Base-by-base conservation (phyloP, 2,113 vertebrate species). In the Chaetorhynchus papuensis region DNA sequence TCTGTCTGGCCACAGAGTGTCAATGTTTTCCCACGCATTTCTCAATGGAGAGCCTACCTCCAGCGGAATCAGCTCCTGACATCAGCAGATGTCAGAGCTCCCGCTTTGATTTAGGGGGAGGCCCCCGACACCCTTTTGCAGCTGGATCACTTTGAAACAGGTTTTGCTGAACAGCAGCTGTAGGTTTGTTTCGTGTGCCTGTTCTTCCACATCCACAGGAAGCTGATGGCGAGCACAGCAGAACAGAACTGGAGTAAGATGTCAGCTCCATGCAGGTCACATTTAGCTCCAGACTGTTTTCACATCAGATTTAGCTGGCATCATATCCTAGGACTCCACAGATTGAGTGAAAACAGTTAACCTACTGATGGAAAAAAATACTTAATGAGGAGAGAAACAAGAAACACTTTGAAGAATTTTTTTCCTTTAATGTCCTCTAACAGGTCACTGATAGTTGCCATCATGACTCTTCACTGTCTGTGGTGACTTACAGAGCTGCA, bases 1-100 rank as follows among this genome's bases (percentile, higher is more conserved):
- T 3, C 35, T 33, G 19, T 27, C 66, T 57, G 15, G 45, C 97
- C 97, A 96, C 96, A 27, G 2, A n/a, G 96, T 60, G 98, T 96
- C 97, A 90, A 93, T 69, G 84, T 97, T 87, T 76, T 35, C 85
- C 90, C 87, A 81, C 28, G 11, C 20, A 61, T 61, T 47, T 37
- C 59, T 52, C 63, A 33, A 1, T 0, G 26, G 24, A 57, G 26
- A 9, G 9, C 0, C n/a, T 6, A 0, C 24, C 53, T 75, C 49
- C 44, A 33, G 60, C 0, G 1, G 41, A 37, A 44, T 16, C 65
- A 4, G 45, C 75, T 50, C 31, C 42, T 60, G 65, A 18, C 39
- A 39, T 10, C 39, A 39, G 31, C 59, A 57, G 42, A 19, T 28
- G 44, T 27, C 61, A 64, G 45, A 76, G 49, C 12, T 78, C 66